A percentile compares a stretch with the other conserved stretches of the same genome.
These are phyloP conservation scores for Leptinotarsa peninsularis DNA, from an alignment of 2,888 invertebrate genomes.

Conservation along the genomic window DNA sequence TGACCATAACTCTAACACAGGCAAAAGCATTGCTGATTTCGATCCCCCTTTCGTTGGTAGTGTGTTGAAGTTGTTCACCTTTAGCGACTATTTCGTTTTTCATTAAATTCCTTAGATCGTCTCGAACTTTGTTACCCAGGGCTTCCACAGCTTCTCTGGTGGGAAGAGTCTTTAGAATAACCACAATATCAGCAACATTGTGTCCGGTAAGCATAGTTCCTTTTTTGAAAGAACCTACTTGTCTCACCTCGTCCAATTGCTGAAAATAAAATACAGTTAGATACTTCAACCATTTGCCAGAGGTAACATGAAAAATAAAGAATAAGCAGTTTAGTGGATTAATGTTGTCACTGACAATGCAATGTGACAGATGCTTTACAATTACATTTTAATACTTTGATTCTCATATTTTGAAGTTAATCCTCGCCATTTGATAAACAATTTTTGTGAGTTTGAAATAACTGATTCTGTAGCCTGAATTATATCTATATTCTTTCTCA, in stretches of 20 bases:
- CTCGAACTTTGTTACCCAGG: slow-evolving; percentile 86
- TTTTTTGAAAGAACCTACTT: slow-evolving; percentile 98
- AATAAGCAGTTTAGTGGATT: too few species aligned
- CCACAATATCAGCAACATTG: slow-evolving; percentile 96
- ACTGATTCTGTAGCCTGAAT: too few species aligned
- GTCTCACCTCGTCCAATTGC: slow-evolving; percentile 94
- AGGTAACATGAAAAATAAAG: too few species aligned
- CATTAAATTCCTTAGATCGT: slow-evolving; percentile 84
- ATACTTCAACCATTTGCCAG: too few species aligned
- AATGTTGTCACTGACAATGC: too few species aligned
- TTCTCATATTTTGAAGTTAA: too few species aligned
- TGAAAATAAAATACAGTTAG: slow-evolving; percentile 59
- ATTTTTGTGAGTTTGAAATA: too few species aligned
- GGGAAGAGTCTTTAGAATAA: slow-evolving; percentile 95
- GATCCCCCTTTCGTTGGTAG: slow-evolving; percentile 83
- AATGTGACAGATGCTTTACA: too few species aligned
- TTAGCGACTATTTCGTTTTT: slow-evolving; percentile 74
- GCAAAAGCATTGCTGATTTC: slow-evolving; percentile 88
- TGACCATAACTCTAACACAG: slow-evolving; percentile 89
- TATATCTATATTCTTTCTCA: too few species aligned
- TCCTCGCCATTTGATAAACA: too few species aligned
- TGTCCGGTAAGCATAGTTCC: slow-evolving; percentile 97
- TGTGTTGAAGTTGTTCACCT: slow-evolving; percentile 70
- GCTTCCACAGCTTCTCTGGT: slow-evolving; percentile 96
- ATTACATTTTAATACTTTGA: too few species aligned